phyloP scores from a whole-genome alignment of 23 tunicate genomes.

The Trididemnum nubilum region DNA sequence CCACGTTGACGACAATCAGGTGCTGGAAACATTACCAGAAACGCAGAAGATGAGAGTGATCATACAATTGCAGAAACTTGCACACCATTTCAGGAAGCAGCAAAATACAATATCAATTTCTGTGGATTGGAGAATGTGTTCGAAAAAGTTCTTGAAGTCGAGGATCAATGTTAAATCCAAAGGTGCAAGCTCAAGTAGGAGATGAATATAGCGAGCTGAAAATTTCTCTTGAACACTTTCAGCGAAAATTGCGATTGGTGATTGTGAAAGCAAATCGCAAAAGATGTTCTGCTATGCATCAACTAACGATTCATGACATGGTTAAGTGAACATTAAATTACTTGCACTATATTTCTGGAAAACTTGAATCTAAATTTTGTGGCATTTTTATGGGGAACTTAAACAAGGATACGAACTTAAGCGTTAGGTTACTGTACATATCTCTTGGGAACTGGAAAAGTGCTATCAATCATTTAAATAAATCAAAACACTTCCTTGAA shows the following conservation, averaged over 20 bases:
- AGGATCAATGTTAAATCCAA: background rate
- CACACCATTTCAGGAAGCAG: background rate
- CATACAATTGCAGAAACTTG: background rate
- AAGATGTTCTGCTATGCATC: conserved; percentile 10
- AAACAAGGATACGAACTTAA: conserved; percentile 22
- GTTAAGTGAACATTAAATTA: conserved; percentile 9
- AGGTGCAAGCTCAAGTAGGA: conserved; percentile 26
- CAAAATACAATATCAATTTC: background rate
- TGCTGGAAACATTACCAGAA: conserved; percentile 17
- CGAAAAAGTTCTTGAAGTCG: conserved; percentile 25
- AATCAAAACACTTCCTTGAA: too few relatives aligned
- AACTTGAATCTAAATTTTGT: conserved; percentile 23
- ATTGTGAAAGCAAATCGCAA: background rate
- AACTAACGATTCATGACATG: conserved; percentile 9
- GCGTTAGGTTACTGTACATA: conserved; percentile 21
- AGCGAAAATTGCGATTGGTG: conserved; percentile 27
- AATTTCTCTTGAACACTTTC: conserved; percentile 13
- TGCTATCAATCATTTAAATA: too few relatives aligned
- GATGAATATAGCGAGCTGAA: conserved; percentile 10
- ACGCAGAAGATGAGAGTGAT: conserved; percentile 32
- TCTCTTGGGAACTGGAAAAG: too few relatives aligned
- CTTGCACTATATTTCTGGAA: conserved; percentile 13
- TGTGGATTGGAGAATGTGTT: conserved; percentile 6
- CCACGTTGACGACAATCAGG: too few relatives aligned
- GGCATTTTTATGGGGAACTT: conserved; percentile 10